Conservation (phyloP, 2,797 vertebrate genomes). For the Hippopotamyrus pictus region DNA sequence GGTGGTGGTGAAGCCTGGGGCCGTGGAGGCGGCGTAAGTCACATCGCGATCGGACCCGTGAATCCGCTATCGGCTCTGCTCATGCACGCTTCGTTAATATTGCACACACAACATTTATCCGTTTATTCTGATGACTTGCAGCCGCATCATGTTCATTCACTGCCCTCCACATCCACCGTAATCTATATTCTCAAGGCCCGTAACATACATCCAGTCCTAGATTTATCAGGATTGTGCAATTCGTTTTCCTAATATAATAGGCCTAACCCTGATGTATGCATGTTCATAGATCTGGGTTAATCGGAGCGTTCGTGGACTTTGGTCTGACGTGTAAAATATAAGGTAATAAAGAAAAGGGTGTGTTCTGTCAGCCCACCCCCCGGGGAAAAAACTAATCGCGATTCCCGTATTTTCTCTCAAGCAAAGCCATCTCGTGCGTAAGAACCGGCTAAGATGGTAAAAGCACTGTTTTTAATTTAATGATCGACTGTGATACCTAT, state of each 20-base stretch:
- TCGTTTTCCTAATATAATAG: neutral
- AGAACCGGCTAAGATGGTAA: neutral
- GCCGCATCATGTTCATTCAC: neutral
- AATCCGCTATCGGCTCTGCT: neutral
- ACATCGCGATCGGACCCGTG: neutral
- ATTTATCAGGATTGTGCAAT: neutral
- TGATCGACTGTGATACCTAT: neutral
- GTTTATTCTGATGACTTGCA: neutral
- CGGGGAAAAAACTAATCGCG: neutral
- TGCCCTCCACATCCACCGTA: neutral
- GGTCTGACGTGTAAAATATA: constrained; percentile 4
- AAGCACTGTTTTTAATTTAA: neutral
- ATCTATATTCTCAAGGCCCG: neutral
- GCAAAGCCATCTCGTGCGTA: neutral
- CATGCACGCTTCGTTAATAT: neutral
- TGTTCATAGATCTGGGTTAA: neutral
- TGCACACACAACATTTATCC: neutral
- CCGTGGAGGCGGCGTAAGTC: constrained; percentile 82
- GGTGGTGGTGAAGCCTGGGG: constrained; percentile 81
- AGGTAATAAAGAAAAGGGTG: constrained; percentile 39
- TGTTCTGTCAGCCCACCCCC: neutral
- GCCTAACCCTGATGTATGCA: neutral
- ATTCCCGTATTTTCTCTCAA: neutral
- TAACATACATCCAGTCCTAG: constrained; percentile 11
- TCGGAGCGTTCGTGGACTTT: neutral